Percentiles rank a stretch among this genome's conserved stretches.
Evolutionary conservation across 2,888 invertebrate genomes (phyloP).

Genomic region (Drosophila phalerata): DNA sequence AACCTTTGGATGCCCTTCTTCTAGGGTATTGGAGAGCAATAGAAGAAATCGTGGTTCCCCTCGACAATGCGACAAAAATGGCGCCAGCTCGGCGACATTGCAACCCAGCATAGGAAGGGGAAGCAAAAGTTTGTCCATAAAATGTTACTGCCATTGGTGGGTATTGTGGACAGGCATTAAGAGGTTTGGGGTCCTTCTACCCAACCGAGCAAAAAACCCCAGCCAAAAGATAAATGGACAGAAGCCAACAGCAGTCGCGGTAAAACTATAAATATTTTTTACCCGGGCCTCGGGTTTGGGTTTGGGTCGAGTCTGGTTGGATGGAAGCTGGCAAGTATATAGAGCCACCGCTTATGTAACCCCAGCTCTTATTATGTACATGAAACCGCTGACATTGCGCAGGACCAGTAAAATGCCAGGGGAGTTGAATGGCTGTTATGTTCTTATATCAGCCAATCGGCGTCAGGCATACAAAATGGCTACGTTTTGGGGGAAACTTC

Average conservation of each 20-base stretch:
- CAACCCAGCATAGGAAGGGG: slow-evolving; percentile 4
- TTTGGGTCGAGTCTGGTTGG: slow-evolving; percentile 8
- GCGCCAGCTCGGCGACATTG: slow-evolving; percentile 82
- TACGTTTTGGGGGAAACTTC: slow-evolving; percentile 2
- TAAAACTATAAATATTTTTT: slow-evolving; percentile 65
- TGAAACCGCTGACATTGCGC: slow-evolving; percentile 55
- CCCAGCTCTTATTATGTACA: slow-evolving; percentile 59
- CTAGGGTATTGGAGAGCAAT: slow-evolving; percentile 12
- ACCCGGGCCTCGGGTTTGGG: slow-evolving; percentile 29
- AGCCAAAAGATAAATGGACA: slow-evolving; percentile 80
- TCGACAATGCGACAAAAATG: slow-evolving; percentile 83
- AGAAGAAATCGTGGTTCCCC: slow-evolving; percentile 20
- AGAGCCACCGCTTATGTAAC: slow-evolving; percentile 51
- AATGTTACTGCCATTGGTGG: slow-evolving; percentile 81
- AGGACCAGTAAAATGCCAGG: slow-evolving; percentile 43
- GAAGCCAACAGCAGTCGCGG: slow-evolving; percentile 78
- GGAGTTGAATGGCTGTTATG: slow-evolving; percentile 32
- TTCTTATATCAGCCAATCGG: slow-evolving; percentile 70
- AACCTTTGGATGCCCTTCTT: slow-evolving; percentile 10
- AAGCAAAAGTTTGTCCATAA: slow-evolving; percentile 81
- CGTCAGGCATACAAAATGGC: slow-evolving; percentile 69
- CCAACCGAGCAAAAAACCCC: slow-evolving; percentile 37
- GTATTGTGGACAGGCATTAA: slow-evolving; percentile 56
- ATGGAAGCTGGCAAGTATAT: slow-evolving; percentile 40
- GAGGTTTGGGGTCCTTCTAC: slow-evolving; percentile 38